Conservation (phyloP, 2,888 invertebrate species). For the Pseudolycoriella hygida region DNA sequence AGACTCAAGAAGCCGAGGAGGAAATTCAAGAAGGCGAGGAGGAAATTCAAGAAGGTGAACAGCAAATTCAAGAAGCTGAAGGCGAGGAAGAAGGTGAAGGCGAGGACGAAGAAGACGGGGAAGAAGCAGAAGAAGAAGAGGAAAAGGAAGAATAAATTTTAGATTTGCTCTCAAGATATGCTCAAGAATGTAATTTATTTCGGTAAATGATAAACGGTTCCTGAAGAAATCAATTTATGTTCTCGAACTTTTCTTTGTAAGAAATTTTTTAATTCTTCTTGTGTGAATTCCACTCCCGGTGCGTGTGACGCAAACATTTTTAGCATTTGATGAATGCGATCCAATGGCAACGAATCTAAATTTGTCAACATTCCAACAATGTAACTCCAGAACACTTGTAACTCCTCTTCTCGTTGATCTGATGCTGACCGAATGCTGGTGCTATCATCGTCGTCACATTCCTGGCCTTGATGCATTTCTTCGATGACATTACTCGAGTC, state of each 20-base stretch:
- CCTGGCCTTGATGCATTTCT: constrained; percentile 1
- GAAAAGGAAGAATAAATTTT: constrained; percentile 2
- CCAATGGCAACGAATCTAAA: constrained; percentile 75
- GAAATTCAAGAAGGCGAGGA: background rate
- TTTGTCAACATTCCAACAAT: constrained; percentile 95
- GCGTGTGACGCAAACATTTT: constrained; percentile 94
- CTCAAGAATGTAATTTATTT: constrained; percentile 30
- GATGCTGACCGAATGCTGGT: constrained; percentile 92
- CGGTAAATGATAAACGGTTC: constrained; percentile 75
- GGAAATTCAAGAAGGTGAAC: too few relatives aligned
- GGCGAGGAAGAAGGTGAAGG: background rate
- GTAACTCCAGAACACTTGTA: constrained; percentile 92
- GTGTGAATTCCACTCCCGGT: constrained; percentile 72
- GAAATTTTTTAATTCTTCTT: constrained; percentile 75
- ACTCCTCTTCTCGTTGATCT: constrained; percentile 65
- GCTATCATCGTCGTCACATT: constrained; percentile 44
- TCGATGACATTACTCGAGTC: background rate
- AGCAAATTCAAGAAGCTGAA: background rate
- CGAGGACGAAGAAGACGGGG: background rate
- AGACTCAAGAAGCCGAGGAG: background rate
- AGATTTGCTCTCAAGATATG: background rate
- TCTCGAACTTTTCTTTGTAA: constrained; percentile 84
- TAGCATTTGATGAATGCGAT: constrained; percentile 88
- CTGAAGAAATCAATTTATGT: constrained; percentile 68
- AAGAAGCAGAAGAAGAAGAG: constrained; percentile 1